Conservation (phyloP, 53 echinoderm and acorn worm species). For the Apostichopus leukothele region DNA sequence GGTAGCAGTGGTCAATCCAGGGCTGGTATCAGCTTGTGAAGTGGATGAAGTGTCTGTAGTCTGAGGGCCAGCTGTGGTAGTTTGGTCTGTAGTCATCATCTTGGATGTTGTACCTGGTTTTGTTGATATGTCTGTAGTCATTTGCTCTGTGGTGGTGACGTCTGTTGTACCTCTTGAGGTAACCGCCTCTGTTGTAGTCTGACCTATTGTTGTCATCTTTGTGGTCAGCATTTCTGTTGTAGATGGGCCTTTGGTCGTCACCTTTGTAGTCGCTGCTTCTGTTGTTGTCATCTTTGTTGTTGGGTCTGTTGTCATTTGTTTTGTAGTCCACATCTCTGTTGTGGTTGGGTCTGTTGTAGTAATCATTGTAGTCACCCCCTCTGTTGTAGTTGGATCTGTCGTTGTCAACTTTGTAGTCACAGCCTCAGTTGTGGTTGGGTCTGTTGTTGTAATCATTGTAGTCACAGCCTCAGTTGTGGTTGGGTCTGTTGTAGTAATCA, state of each 20-base stretch:
- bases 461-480: not conserved
- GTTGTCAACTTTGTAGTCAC: too few relatives aligned
- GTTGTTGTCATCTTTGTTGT: not conserved
- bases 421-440: too few relatives aligned
- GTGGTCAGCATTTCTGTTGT: not conserved
- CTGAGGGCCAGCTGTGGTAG: not conserved
- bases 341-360: not conserved
- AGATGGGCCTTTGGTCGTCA: not conserved
- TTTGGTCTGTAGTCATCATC: not conserved
- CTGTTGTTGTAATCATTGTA: too few relatives aligned
- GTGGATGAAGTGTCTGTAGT: not conserved
- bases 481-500: not conserved
- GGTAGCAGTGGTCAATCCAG: too few relatives aligned
- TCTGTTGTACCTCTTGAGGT: not conserved
- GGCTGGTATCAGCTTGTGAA: too few relatives aligned
- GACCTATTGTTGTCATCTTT: not conserved
- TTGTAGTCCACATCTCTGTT: not conserved
- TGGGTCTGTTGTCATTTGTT: not conserved
- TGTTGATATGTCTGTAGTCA: not conserved
- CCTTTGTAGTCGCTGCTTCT: not conserved
- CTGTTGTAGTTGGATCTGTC: too few relatives aligned
- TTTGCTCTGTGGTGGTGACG: not conserved
- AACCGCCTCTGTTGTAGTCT: not conserved
- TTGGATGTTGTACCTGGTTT: not conserved
- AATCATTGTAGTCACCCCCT: too few relatives aligned